phyloP scores from a whole-genome alignment of 2,888 invertebrate genomes.

The Merodon equestris region DNA sequence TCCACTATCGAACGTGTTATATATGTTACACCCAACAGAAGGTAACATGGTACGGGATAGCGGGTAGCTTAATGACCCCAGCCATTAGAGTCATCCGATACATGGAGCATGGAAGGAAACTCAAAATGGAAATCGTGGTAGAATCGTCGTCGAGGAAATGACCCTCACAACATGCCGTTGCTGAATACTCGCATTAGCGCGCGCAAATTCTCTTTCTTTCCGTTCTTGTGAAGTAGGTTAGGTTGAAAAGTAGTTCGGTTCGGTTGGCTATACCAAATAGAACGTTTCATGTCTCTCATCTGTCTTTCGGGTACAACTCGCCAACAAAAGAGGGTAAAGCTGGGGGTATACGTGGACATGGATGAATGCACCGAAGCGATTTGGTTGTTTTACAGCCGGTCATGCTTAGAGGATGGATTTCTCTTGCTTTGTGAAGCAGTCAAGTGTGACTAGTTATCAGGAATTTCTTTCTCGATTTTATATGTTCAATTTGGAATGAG shows the following conservation, averaged over 20 bases:
- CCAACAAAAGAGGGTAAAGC: too few relatives aligned
- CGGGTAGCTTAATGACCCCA: constrained; percentile 41
- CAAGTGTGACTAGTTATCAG: constrained; percentile 46
- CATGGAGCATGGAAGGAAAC: constrained; percentile 19
- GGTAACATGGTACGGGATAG: neutral
- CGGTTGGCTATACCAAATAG: constrained; percentile 7
- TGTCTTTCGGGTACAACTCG: constrained; percentile 8
- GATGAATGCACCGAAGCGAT: constrained; percentile 45
- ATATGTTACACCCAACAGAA: constrained; percentile 1
- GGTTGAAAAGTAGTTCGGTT: constrained; percentile 15
- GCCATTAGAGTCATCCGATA: constrained; percentile 40
- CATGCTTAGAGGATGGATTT: constrained; percentile 34
- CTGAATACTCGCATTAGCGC: constrained; percentile 16
- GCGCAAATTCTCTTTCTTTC: constrained; percentile 40
- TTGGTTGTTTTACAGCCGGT: constrained; percentile 10
- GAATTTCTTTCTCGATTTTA: neutral
- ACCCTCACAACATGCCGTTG: constrained; percentile 22
- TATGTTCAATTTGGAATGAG: too few relatives aligned
- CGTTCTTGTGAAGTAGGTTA: constrained; percentile 46
- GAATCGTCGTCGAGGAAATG: constrained; percentile 38
- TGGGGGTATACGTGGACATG: constrained; percentile 49
- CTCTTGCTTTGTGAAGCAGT: constrained; percentile 41
- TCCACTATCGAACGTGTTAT: constrained; percentile 20
- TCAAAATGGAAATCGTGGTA: constrained; percentile 31
- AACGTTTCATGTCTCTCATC: constrained; percentile 31